Percentiles rank a stretch among this genome's conserved stretches.
Evolutionary conservation across 1,140 invertebrate species (phyloP).

Genomic region (Apis florea): DNA sequence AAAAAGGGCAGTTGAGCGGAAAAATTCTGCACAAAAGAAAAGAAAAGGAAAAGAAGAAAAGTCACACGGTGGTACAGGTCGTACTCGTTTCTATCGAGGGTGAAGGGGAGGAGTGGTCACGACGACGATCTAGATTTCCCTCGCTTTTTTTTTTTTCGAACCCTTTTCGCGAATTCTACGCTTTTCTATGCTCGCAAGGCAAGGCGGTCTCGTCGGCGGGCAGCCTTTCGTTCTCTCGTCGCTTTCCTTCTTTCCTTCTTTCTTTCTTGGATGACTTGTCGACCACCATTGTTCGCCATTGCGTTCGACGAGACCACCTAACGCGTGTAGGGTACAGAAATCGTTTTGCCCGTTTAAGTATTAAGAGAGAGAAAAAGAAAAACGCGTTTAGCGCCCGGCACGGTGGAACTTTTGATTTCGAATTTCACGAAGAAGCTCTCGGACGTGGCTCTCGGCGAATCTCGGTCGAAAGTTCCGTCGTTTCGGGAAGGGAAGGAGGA

Average conservation of each 20-base stretch:
- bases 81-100: constrained; percentile 33
- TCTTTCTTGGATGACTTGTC: neutral
- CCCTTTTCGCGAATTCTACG: too few relatives aligned
- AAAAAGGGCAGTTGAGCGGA: too few relatives aligned
- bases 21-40: constrained; percentile 52
- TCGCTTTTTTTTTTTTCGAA: too few relatives aligned
- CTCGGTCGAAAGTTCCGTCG: constrained; percentile 45
- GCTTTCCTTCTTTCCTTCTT: neutral
- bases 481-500: neutral
- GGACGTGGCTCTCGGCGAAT: constrained; percentile 42
- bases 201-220: constrained; percentile 18
- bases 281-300: too few relatives aligned
- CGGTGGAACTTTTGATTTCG: constrained; percentile 52
- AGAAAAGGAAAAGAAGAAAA: too few relatives aligned
- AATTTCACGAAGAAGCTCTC: constrained; percentile 48
- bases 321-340: constrained; percentile 48
- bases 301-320: constrained; percentile 18
- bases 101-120: constrained; percentile 50
- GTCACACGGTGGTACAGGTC: too few relatives aligned
- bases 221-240: neutral
- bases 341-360: too few relatives aligned
- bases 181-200: constrained; percentile 8
- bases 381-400: constrained; percentile 42
- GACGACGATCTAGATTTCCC: constrained; percentile 23
- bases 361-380: too few relatives aligned